Conservation (phyloP, 2,888 invertebrate species). For the Isoperla grammatica region DNA sequence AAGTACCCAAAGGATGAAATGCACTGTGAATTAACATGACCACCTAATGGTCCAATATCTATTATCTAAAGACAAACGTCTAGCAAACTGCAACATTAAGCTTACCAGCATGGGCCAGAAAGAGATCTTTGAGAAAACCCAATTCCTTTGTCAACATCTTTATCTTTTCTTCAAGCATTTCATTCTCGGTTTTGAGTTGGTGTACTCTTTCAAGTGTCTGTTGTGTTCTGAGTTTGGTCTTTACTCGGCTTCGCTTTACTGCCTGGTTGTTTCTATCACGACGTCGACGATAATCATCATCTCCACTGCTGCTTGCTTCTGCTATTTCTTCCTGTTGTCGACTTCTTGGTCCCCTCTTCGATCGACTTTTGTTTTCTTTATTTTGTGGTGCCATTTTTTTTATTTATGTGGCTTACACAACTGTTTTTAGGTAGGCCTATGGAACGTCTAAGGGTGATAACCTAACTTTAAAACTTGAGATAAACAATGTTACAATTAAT, state of each 20-base stretch:
- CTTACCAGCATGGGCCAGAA: slow-evolving; percentile 70
- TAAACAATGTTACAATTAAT: not conserved
- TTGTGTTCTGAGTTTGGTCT: slow-evolving; percentile 69
- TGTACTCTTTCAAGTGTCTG: slow-evolving; percentile 70
- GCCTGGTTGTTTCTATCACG: slow-evolving; percentile 80
- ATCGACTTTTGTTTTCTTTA: slow-evolving; percentile 27
- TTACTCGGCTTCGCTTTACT: slow-evolving; percentile 74
- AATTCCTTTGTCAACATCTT: slow-evolving; percentile 75
- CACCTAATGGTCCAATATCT: too few species aligned
- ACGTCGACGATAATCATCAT: slow-evolving; percentile 63
- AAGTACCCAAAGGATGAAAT: too few species aligned
- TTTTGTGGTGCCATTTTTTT: slow-evolving; percentile 26
- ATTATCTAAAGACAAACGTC: too few species aligned
- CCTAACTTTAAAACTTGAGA: not conserved
- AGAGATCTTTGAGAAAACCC: slow-evolving; percentile 72
- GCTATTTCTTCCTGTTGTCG: slow-evolving; percentile 27
- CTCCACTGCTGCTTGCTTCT: slow-evolving; percentile 45
- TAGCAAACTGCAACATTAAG: too few species aligned
- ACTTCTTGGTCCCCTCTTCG: slow-evolving; percentile 24
- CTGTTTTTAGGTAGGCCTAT: not conserved
- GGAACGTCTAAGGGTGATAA: not conserved
- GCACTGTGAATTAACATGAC: too few species aligned
- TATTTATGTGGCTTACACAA: not conserved
- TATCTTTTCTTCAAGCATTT: slow-evolving; percentile 72
- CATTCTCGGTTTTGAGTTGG: slow-evolving; percentile 71